These are phyloP conservation scores for Xestoiulus laeticollis DNA, from an alignment of 2,888 invertebrate genomes.

Conservation along the genomic window DNA sequence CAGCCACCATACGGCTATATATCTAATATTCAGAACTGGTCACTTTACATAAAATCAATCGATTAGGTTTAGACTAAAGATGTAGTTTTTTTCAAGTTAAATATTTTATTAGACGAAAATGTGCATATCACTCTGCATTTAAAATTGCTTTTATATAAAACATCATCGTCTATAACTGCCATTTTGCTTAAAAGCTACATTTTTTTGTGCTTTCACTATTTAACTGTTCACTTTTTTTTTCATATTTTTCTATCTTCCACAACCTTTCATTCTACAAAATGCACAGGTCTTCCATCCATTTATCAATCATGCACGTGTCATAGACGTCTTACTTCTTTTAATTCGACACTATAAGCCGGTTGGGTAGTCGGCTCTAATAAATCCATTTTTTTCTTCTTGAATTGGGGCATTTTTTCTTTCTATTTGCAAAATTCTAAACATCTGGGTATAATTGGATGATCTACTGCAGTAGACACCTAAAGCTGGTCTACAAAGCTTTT, in stretches of 20 bases:
- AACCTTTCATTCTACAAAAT: not conserved
- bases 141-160: no score
- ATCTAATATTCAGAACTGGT: no score
- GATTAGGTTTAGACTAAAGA: no score
- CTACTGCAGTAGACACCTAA: not conserved
- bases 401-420: not conserved
- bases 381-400: not conserved
- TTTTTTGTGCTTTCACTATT: not conserved
- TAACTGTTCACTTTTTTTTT: not conserved
- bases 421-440: not conserved
- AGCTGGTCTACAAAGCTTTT: not conserved
- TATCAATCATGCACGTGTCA: not conserved
- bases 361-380: not conserved
- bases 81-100: no score
- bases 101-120: no score
- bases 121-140: no score
- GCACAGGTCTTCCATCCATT: not conserved
- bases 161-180: no score
- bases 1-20: no score
- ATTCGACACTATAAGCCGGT: conserved; percentile 20
- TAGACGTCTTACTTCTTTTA: not conserved
- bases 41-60: no score
- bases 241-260: not conserved
- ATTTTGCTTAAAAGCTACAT: not conserved
- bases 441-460: conserved; percentile 4